Evolutionary conservation across 2,888 invertebrate species (phyloP), one percentile per base, ranked within the genome.

Genomic region (Stenoptilia bipunctidactyla): DNA sequence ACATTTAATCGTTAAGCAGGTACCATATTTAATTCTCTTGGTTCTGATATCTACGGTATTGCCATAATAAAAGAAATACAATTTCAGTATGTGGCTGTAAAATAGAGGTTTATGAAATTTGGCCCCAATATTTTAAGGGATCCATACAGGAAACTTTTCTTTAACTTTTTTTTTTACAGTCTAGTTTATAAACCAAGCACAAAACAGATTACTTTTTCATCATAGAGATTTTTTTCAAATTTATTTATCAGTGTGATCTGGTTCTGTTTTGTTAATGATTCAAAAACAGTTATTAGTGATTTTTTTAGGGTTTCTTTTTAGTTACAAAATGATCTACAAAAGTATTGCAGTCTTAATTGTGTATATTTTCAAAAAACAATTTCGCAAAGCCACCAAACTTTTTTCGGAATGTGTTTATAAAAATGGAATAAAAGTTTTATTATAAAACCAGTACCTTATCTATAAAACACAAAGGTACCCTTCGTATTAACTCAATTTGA

Each of bases 111-210:
- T 30, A 8, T 30, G 30, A 75, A 77, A 67, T 48, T 80, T 82
- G 80, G 82, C 79, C 83, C 83, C 83, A 61, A 56, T 61, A 54
- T 70, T 61, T 59, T 58, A 70, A 76, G 79, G 82, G 76, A 70
- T 74, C 74, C 73, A 66, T 58, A 62, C 67, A 68, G 61, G 4
- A 20, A 20, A 20, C 20, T 62, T n/a, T n/a, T n/a, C n/a, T n/a
- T n/a, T n/a, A n/a, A 8, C 20, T 20, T 20, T 8, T 5, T 20
- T 20, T 20, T 20, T 20, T 20, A 20, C 8, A 20, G 20, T 5
- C 8, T 5, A 20, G 4, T 20, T 20, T 8, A 20, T 20, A 20
- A 3, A 20, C 8, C 20, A 20, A 20, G 3, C 8, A 20, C 8
- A 8, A 20, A 20, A 20, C 20, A 20, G 20, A 20, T 8, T n/a